phyloP scores from a whole-genome alignment of 2,797 vertebrate genomes.

The Kryptopterus vitreolus region DNA sequence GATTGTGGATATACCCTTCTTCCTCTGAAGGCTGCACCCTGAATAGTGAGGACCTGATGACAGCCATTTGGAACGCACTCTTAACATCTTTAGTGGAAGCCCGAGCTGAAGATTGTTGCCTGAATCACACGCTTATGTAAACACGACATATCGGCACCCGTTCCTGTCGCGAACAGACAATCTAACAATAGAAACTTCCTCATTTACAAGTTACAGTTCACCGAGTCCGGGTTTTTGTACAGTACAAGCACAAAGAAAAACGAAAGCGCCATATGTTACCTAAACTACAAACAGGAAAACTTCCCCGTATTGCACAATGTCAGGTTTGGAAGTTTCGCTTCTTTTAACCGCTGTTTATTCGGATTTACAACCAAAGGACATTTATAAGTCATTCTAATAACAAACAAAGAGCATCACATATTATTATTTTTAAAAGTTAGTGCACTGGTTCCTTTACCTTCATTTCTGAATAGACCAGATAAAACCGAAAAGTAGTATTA shows the following conservation, averaged over 20 bases:
- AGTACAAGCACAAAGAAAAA: slow-evolving; percentile 12
- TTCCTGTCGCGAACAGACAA: slow-evolving; percentile 1
- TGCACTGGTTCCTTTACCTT: too few relatives aligned
- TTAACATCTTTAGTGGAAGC: not conserved
- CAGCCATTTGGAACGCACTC: not conserved
- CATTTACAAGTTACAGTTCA: slow-evolving; percentile 32
- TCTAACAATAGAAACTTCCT: slow-evolving; percentile 25
- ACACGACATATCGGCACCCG: not conserved
- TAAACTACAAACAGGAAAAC: not conserved
- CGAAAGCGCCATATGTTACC: slow-evolving; percentile 22
- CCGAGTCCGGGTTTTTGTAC: slow-evolving; percentile 3
- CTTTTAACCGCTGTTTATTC: not conserved
- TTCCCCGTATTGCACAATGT: not conserved
- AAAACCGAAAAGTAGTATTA: too few relatives aligned
- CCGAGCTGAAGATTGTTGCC: not conserved
- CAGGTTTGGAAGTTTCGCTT: not conserved
- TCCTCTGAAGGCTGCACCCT: not conserved
- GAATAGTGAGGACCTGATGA: not conserved
- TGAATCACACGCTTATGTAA: not conserved
- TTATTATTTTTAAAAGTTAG: too few relatives aligned
- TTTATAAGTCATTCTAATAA: not conserved
- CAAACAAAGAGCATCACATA: not conserved
- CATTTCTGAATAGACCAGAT: too few relatives aligned
- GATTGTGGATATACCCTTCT: not conserved
- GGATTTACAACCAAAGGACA: not conserved